phyloP scores from a whole-genome alignment of 64 coral and sea anemone species.

The Montipora efflorescens region DNA sequence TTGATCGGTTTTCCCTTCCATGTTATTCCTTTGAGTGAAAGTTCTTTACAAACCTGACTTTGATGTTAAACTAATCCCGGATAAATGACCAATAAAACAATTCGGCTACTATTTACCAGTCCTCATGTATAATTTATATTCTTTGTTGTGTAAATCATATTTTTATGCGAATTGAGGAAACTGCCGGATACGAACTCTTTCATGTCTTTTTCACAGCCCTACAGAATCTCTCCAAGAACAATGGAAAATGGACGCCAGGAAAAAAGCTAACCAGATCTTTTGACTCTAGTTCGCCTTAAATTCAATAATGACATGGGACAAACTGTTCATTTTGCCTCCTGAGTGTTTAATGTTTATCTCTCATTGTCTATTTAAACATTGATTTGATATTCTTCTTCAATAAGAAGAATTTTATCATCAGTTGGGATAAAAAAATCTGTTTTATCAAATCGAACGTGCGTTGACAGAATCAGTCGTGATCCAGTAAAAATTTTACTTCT shows the following conservation, averaged over 20 bases:
- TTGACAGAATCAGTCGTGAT: neutral
- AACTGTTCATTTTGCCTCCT: conserved; percentile 50
- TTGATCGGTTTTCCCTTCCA: neutral
- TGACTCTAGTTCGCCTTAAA: neutral
- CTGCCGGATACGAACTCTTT: conserved; percentile 65
- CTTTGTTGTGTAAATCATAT: conserved; percentile 93
- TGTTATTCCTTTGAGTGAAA: neutral
- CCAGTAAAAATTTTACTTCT: neutral
- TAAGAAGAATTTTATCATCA: conserved; percentile 24
- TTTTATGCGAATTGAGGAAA: conserved; percentile 63
- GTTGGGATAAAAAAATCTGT: neutral
- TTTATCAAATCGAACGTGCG: neutral
- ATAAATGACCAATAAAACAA: conserved; percentile 14
- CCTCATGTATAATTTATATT: conserved; percentile 87
- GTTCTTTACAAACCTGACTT: conserved; percentile 23
- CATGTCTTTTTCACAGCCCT: neutral
- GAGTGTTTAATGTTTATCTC: conserved; percentile 75
- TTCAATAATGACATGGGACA: neutral
- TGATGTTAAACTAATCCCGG: conserved; percentile 7
- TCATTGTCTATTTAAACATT: conserved; percentile 59
- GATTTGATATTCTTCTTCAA: conserved; percentile 69
- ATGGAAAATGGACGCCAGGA: neutral
- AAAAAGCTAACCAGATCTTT: neutral
- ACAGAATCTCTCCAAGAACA: conserved; percentile 2
- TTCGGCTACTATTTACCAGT: conserved; percentile 73